Percentiles rank a stretch among this genome's conserved stretches.
Conservation (phyloP, 2,797 vertebrate genomes). For the Hydrolagus colliei region DNA sequence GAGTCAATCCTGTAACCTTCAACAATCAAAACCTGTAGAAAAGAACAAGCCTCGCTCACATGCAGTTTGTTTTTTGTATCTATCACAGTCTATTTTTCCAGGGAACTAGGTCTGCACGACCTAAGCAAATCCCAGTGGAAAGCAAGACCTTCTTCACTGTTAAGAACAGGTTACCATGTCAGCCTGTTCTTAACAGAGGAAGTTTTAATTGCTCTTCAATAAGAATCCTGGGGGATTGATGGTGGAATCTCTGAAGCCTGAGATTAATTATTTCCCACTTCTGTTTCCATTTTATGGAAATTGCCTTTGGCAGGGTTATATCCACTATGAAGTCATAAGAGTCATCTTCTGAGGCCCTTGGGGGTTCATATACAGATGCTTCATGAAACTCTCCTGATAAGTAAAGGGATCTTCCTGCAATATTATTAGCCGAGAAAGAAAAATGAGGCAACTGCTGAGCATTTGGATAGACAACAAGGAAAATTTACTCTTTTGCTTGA, state of each 20-base stretch:
- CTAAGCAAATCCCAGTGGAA: not conserved
- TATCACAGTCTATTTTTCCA: not conserved
- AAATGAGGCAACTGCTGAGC: not conserved
- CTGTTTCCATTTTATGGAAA: constrained; percentile 22
- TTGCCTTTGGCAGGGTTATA: constrained; percentile 9
- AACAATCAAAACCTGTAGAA: not conserved
- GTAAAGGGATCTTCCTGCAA: not conserved
- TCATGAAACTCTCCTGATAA: not conserved
- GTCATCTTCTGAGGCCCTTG: not conserved
- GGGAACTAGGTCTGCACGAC: not conserved
- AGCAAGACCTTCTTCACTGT: not conserved
- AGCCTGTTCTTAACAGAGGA: not conserved
- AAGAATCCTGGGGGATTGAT: not conserved
- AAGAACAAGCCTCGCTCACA: not conserved
- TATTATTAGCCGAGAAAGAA: not conserved
- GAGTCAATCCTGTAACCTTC: not conserved
- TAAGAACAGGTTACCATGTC: not conserved
- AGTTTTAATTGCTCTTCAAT: not conserved
- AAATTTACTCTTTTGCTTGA: not conserved
- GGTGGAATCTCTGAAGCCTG: constrained; percentile 16
- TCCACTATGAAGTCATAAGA: constrained; percentile 20
- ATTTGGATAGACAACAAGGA: not conserved
- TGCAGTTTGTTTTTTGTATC: constrained; percentile 11
- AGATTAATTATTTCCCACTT: constrained; percentile 25
- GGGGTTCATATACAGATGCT: not conserved